Conservation (phyloP, 2,113 vertebrate genomes). For the Mastomys coucha region DNA sequence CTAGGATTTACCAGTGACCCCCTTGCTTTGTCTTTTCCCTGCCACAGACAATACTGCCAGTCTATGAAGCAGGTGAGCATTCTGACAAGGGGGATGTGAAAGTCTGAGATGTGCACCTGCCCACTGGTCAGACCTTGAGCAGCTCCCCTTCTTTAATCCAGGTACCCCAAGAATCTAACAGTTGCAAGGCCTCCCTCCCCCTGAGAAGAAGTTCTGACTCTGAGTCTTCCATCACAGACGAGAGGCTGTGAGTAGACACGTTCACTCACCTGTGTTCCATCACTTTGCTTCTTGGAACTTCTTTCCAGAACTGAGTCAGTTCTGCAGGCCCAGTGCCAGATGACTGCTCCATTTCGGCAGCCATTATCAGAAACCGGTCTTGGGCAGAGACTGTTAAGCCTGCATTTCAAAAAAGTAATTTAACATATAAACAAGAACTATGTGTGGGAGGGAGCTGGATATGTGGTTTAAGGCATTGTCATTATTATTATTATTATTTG, state of each 20-base stretch:
- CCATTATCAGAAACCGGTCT: slow-evolving; percentile 98
- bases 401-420: slow-evolving; percentile 76
- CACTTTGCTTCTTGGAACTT: slow-evolving; percentile 93
- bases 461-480: not conserved
- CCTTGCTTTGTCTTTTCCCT: not conserved
- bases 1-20: not conserved
- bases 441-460: not conserved
- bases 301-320: slow-evolving; percentile 96
- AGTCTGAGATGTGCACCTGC: not conserved
- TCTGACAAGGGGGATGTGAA: not conserved
- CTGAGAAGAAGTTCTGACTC: not conserved
- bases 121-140: not conserved
- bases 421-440: not conserved
- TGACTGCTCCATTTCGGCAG: slow-evolving; percentile 95
- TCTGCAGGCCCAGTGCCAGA: slow-evolving; percentile 88
- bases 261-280: slow-evolving; percentile 96
- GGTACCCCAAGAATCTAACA: not conserved
- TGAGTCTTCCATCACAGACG: not conserved
- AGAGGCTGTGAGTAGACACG: not conserved
- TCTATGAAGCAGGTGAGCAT: not conserved
- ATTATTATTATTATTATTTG: not conserved
- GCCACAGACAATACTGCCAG: not conserved
- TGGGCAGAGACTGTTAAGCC: slow-evolving; percentile 94
- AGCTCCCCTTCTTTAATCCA: not conserved
- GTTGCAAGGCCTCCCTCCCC: not conserved